Evolutionary conservation across 92 coral and sea anemone genomes (phyloP).

Genomic region (Bergia sp.): DNA sequence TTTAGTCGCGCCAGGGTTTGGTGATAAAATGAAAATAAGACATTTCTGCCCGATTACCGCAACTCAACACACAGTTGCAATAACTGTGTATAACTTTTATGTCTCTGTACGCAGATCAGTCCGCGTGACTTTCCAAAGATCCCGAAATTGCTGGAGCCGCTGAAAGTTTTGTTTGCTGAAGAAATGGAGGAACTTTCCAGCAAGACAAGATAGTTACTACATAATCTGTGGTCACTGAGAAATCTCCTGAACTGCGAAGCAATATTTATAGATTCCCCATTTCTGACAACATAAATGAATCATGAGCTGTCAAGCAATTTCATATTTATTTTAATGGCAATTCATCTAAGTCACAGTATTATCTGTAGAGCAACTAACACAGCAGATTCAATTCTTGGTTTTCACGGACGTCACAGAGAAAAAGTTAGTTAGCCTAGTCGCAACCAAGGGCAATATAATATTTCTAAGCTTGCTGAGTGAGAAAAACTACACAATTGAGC

Average conservation of each 20-base stretch:
- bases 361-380: too few relatives aligned
- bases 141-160: conserved; percentile 72
- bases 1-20: not conserved
- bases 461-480: too few relatives aligned
- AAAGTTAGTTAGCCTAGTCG: too few relatives aligned
- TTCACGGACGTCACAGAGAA: too few relatives aligned
- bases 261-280: not conserved
- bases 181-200: conserved; percentile 78
- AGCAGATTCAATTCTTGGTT: too few relatives aligned
- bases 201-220: conserved; percentile 33
- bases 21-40: not conserved
- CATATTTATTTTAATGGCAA: not conserved
- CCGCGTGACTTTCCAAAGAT: conserved; percentile 65
- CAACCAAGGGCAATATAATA: too few relatives aligned
- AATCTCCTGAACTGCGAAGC: not conserved
- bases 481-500: too few relatives aligned
- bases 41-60: not conserved
- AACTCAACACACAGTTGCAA: not conserved
- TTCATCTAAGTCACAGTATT: not conserved
- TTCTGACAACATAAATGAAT: not conserved
- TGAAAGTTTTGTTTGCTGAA: conserved; percentile 80
- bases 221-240: not conserved
- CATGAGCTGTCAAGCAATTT: not conserved
- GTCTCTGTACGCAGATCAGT: conserved; percentile 51
- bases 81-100: not conserved